A percentile compares a stretch with the other conserved stretches of the same genome.
Conservation (phyloP, 1,140 invertebrate species). For the Stratiolaelaps scimitus region DNA sequence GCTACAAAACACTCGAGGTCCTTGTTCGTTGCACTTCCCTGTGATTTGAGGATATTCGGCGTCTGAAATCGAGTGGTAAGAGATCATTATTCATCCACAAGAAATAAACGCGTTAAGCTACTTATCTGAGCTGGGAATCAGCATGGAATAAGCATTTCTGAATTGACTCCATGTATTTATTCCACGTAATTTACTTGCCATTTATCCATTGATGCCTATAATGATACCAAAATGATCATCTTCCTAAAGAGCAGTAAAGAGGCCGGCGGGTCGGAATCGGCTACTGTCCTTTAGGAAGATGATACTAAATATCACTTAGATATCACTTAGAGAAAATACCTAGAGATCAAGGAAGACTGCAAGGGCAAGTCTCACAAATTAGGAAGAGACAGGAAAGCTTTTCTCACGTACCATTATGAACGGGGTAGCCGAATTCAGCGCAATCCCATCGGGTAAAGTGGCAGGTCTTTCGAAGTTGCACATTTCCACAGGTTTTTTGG, state of each 20-base stretch:
- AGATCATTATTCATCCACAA: not conserved
- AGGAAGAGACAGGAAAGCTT: not conserved
- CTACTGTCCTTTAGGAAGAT: not conserved
- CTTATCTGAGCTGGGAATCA: no score
- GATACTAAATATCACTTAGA: not conserved
- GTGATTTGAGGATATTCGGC: conserved; percentile 7
- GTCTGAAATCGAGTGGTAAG: not conserved
- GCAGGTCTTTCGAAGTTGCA: not conserved
- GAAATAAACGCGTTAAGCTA: no score
- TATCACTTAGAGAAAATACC: not conserved
- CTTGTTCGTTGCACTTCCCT: conserved; percentile 1
- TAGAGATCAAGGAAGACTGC: not conserved
- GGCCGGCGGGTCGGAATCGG: not conserved
- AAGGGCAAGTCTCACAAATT: not conserved
- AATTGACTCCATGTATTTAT: not conserved
- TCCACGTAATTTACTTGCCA: not conserved
- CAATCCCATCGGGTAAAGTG: conserved; percentile 14
- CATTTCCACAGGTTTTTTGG: no score
- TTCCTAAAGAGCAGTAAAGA: not conserved
- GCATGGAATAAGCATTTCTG: no score
- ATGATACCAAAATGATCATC: not conserved
- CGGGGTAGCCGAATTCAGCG: not conserved
- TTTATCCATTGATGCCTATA: not conserved
- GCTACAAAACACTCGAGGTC: conserved; percentile 2
- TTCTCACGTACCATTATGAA: not conserved